phyloP scores from a whole-genome alignment of 1,140 invertebrate species.

The Littorina saxatilis region DNA sequence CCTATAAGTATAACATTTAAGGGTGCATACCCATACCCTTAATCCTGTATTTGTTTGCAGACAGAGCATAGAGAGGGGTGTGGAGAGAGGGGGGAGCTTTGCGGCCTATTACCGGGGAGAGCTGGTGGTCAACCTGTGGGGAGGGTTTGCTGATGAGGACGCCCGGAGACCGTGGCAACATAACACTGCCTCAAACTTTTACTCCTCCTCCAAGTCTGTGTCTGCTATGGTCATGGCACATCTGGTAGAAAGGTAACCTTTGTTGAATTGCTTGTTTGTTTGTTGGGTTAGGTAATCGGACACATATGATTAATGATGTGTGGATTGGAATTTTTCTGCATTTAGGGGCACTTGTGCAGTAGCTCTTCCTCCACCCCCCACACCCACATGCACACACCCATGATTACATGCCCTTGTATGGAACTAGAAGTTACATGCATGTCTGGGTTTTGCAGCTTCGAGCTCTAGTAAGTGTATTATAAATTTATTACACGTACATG shows the following conservation, averaged over 20 bases:
- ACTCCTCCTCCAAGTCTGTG: constrained; percentile 70
- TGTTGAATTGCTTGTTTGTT: too few relatives aligned
- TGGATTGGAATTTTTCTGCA: too few relatives aligned
- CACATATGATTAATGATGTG: too few relatives aligned
- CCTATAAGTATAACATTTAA: constrained; percentile 34
- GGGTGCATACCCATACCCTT: background rate
- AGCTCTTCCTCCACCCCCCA: too few relatives aligned
- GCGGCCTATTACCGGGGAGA: constrained; percentile 68
- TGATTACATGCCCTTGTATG: too few relatives aligned
- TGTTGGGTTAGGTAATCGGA: too few relatives aligned
- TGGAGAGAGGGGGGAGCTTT: constrained; percentile 69
- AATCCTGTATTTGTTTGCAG: constrained; percentile 38
- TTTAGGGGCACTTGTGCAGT: too few relatives aligned
- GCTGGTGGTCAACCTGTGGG: constrained; percentile 67
- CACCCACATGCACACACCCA: too few relatives aligned
- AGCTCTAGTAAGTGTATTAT: too few relatives aligned
- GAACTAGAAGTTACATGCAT: too few relatives aligned
- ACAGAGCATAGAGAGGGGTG: constrained; percentile 54
- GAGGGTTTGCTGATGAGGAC: constrained; percentile 71
- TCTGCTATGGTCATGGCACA: constrained; percentile 73
- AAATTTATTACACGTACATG: too few relatives aligned
- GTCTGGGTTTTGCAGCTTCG: too few relatives aligned
- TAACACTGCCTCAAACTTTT: constrained; percentile 61
- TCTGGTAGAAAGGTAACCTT: constrained; percentile 71
- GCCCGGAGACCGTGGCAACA: constrained; percentile 58